Evolutionary conservation across 30 jellyfish, hydroid and myxozoan species (phyloP).

Genomic region (Clytia hemisphaerica): DNA sequence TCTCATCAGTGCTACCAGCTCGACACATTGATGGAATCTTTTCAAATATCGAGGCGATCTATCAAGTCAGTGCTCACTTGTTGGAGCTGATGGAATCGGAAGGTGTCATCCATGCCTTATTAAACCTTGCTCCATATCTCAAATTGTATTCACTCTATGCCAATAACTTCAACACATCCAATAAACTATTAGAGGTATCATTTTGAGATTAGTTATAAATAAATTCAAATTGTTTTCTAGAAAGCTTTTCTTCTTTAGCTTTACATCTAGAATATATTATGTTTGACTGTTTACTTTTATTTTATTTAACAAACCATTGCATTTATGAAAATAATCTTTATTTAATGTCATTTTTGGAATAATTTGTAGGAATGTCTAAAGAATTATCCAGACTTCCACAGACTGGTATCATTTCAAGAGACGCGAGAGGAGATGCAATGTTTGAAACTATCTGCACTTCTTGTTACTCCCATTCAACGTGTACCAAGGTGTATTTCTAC

Average conservation of each 20-base stretch:
- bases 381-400: conserved; percentile 61
- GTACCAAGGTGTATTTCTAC: conserved; percentile 97
- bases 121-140: conserved; percentile 79
- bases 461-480: conserved; percentile 86
- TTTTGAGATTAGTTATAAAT: background rate
- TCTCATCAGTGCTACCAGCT: conserved; percentile 47
- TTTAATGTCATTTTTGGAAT: background rate
- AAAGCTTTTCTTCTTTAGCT: too few species aligned
- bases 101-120: conserved; percentile 66
- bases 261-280: too few species aligned
- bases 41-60: conserved; percentile 79
- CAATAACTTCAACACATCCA: conserved; percentile 68
- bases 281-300: background rate
- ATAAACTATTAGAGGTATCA: conserved; percentile 63
- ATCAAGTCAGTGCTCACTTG: conserved; percentile 50
- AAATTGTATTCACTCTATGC: conserved; percentile 85
- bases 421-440: conserved; percentile 73
- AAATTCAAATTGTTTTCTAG: too few species aligned
- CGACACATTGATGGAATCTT: conserved; percentile 65
- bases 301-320: background rate
- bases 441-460: conserved; percentile 69
- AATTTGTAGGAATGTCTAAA: conserved; percentile 53
- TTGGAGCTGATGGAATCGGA: conserved; percentile 71
- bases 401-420: conserved; percentile 75
- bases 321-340: background rate